A percentile compares a stretch with the other conserved stretches of the same genome.
Conservation (phyloP, 2,888 invertebrate species). For the Trypoxylon attenuatum region DNA sequence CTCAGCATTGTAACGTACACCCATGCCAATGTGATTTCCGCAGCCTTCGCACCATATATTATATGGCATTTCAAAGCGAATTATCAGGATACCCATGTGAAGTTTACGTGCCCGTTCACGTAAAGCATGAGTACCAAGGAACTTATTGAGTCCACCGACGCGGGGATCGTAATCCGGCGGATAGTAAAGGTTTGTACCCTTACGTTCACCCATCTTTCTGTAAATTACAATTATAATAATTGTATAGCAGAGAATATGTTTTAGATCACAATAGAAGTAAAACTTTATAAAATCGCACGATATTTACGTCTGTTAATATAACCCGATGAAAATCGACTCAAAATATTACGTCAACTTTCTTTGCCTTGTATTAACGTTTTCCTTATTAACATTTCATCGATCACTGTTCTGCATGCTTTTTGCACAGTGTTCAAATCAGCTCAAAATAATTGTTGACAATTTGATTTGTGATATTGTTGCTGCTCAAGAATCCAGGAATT, state of each 20-base stretch:
- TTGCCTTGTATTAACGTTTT: no score
- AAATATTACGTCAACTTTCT: no score
- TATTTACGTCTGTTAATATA: no score
- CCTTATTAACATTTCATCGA: no score
- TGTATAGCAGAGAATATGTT: not conserved
- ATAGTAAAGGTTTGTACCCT: conserved; percentile 98
- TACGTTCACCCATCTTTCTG: conserved; percentile 94
- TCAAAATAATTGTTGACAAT: no score
- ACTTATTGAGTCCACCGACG: conserved; percentile 95
- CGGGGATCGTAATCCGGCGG: conserved; percentile 99
- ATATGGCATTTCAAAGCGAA: conserved; percentile 99
- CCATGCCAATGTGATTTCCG: conserved; percentile 99
- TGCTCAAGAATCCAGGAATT: no score
- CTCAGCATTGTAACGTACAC: conserved; percentile 97
- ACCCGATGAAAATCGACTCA: no score
- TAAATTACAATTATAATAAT: conserved; percentile 2
- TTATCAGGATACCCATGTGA: conserved; percentile 94
- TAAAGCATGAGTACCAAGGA: conserved; percentile 94
- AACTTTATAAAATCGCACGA: no score
- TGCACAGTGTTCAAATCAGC: no score
- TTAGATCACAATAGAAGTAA: no score
- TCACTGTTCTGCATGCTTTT: no score
- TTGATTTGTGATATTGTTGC: no score
- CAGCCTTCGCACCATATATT: conserved; percentile 99
- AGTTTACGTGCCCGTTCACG: conserved; percentile 97